Base-by-base conservation (phyloP, 2,797 vertebrate genomes). In the Notoglanidium macrostoma region DNA sequence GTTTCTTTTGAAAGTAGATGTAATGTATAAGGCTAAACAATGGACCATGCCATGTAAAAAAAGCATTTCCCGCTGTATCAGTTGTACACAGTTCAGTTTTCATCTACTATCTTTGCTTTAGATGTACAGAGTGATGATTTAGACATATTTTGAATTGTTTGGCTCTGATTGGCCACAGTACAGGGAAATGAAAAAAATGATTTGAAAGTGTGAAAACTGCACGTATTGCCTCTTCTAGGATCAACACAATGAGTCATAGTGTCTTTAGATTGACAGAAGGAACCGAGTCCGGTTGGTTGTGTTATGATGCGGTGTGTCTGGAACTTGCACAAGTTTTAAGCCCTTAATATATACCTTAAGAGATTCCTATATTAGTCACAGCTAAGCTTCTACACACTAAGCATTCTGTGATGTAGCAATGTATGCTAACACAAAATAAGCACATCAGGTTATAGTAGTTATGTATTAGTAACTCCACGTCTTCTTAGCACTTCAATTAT, bases 301-400 rank as follows among this genome's bases (percentile, higher is more conserved):
- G 40, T 82, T 14, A 49, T 83, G 9, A 83, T 83, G 51, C 44
- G 68, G n/a, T 51, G 44, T 81, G 79, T 46, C 40, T 49, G 40
- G 40, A 81, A 26, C 55, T 23, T 12, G 5, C 21, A 59, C 32
- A 80, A 12, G 29, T 78, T 78, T 78, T 40, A 35, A 80, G 40
- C 65, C 40, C 59, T 65, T 65, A 29, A 54, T 51, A 32, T 35
- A 83, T 51, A 54, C 44, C 46, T 67, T 4, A 29, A 29, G n/a
- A 2, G n/a, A 82, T 82, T 67, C 26, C 44, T 51, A 7, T 67
- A 67, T 32, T 67, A 83, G 40, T 81, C 40, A 81, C 26, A 81
- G 40, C 40, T 46, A 63, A 46, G 14, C 59, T 44, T 80, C 26
- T 8, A 65, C 14, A 29, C 0, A 0, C 4, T 29, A 49, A 29